Conservation (phyloP, 2,113 vertebrate genomes). For the Recurvirostra avosetta region DNA sequence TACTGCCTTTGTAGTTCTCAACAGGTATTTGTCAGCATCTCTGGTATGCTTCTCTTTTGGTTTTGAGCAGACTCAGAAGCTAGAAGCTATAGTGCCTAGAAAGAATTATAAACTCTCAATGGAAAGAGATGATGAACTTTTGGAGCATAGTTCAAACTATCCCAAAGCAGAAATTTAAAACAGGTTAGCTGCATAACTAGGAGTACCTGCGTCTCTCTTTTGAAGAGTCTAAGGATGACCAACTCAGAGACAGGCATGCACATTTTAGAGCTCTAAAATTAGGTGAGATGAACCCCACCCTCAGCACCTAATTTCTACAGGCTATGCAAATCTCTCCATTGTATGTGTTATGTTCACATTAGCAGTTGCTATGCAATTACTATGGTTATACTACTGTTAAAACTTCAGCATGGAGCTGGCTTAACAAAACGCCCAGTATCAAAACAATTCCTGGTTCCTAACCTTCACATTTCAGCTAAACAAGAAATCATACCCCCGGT, state of each 20-base stretch:
- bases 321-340: neutral
- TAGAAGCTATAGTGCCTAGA: neutral
- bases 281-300: neutral
- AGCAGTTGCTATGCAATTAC: conserved; percentile 22
- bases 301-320: neutral
- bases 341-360: neutral
- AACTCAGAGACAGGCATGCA: neutral
- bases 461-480: neutral
- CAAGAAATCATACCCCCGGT: neutral
- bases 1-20: neutral
- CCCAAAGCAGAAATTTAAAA: neutral
- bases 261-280: neutral
- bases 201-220: neutral
- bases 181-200: neutral
- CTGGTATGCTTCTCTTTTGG: neutral
- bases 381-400: conserved; percentile 9
- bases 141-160: neutral
- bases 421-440: neutral
- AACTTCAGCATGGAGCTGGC: neutral
- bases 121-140: neutral
- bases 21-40: neutral
- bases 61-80: neutral
- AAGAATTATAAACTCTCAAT: neutral
- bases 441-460: neutral
- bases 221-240: neutral